phyloP scores from a whole-genome alignment of 2,113 vertebrate genomes.

The Peromyscus maniculatus region DNA sequence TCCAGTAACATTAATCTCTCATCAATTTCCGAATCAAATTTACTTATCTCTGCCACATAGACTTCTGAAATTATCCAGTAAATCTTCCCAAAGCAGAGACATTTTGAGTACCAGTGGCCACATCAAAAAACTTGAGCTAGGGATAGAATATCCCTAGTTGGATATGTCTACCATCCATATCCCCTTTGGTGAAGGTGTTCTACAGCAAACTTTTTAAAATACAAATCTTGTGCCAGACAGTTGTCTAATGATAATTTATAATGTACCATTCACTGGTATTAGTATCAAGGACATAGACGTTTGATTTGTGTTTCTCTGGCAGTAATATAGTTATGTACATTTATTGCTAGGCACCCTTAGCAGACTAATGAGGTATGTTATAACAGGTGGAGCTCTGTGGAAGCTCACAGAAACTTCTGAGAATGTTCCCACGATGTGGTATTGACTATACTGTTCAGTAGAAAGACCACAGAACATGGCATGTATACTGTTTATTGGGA shows the following conservation, averaged over 20 bases:
- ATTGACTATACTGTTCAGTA: not conserved
- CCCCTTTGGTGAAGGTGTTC: not conserved
- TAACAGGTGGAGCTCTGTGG: not conserved
- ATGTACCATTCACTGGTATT: not conserved
- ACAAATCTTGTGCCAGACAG: not conserved
- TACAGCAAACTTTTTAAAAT: not conserved
- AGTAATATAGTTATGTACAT: not conserved
- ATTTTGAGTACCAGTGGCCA: slow-evolving; percentile 12
- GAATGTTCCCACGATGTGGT: not conserved
- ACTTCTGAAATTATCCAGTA: slow-evolving; percentile 45
- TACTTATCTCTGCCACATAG: slow-evolving; percentile 14
- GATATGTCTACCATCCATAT: not conserved
- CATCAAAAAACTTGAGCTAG: not conserved
- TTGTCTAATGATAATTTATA: not conserved
- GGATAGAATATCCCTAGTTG: not conserved
- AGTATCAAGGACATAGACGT: not conserved
- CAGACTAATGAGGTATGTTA: not conserved
- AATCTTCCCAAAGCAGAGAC: slow-evolving; percentile 28
- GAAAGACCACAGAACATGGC: not conserved
- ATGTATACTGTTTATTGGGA: not conserved
- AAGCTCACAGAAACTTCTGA: not conserved
- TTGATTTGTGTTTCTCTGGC: not conserved
- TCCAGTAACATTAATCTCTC: slow-evolving; percentile 33
- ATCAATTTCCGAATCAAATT: slow-evolving; percentile 57
- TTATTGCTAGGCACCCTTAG: not conserved